Conservation (phyloP, 2,113 vertebrate genomes). For the Odocoileus virginianus region DNA sequence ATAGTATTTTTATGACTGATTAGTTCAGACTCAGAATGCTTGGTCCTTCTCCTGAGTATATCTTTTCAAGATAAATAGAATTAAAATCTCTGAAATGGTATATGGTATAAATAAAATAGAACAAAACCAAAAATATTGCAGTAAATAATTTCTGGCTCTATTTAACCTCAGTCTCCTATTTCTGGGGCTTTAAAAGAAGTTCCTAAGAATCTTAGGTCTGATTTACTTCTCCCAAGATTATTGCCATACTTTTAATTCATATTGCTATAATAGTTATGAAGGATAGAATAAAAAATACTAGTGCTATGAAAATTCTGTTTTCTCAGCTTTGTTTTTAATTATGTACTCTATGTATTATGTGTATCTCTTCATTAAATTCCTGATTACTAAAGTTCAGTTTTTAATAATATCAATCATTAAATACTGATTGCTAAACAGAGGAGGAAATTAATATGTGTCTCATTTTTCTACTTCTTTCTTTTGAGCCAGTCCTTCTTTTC, state of each 20-base stretch:
- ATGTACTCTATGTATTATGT: neutral
- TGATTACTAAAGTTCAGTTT: conserved; percentile 35
- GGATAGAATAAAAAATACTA: neutral
- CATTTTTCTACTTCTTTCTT: conserved; percentile 10
- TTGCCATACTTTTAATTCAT: conserved; percentile 52
- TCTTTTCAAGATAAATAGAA: neutral
- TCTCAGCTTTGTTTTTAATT: conserved; percentile 46
- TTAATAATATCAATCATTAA: conserved; percentile 9
- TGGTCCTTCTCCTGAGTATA: conserved; percentile 10
- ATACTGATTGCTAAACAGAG: neutral
- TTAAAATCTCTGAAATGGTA: neutral
- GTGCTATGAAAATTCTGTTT: conserved; percentile 16
- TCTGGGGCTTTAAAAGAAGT: neutral
- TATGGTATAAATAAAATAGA: neutral
- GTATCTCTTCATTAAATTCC: conserved; percentile 27
- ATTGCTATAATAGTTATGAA: conserved; percentile 34
- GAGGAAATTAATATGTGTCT: neutral
- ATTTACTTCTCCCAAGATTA: conserved; percentile 51
- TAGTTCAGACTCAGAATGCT: conserved; percentile 14
- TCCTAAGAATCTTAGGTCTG: conserved; percentile 15
- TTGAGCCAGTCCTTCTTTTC: neutral
- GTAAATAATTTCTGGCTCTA: neutral
- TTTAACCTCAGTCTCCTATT: neutral
- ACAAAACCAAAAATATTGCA: neutral
- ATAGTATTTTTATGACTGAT: neutral